phyloP scores from a whole-genome alignment of 2,797 vertebrate species.

The Muraenolepis orangiensis region DNA sequence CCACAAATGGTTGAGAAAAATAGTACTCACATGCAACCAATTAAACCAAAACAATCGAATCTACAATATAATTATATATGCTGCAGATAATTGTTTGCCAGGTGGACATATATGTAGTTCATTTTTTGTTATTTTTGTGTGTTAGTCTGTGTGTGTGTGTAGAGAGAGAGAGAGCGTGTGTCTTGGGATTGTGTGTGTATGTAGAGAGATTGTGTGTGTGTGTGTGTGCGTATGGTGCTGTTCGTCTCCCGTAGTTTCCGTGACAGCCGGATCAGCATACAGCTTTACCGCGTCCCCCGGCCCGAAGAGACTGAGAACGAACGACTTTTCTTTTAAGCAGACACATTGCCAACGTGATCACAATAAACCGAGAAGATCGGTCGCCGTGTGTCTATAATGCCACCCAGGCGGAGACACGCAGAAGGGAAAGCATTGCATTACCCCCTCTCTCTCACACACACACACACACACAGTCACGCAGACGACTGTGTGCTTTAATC shows the following conservation, averaged over 20 bases:
- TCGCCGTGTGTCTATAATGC: neutral
- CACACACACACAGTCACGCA: neutral
- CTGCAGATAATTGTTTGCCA: neutral
- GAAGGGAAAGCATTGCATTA: neutral
- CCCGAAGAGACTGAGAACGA: neutral
- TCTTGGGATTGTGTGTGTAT: neutral
- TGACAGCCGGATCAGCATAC: neutral
- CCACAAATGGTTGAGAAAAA: neutral
- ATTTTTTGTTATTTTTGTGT: neutral
- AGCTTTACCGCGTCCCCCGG: neutral
- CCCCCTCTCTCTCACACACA: neutral
- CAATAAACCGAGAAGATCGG: neutral
- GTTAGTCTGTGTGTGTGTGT: neutral
- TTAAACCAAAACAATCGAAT: too few species aligned
- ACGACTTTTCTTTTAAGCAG: neutral
- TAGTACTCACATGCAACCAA: neutral
- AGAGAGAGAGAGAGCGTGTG: neutral
- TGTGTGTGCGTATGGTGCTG: too few species aligned
- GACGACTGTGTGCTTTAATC: neutral
- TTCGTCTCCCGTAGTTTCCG: too few species aligned
- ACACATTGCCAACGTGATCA: neutral
- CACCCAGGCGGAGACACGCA: neutral
- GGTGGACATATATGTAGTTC: neutral
- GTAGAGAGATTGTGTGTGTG: neutral
- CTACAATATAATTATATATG: neutral